Conservation (phyloP, 1,140 invertebrate genomes). For the Drosophila pachea region DNA sequence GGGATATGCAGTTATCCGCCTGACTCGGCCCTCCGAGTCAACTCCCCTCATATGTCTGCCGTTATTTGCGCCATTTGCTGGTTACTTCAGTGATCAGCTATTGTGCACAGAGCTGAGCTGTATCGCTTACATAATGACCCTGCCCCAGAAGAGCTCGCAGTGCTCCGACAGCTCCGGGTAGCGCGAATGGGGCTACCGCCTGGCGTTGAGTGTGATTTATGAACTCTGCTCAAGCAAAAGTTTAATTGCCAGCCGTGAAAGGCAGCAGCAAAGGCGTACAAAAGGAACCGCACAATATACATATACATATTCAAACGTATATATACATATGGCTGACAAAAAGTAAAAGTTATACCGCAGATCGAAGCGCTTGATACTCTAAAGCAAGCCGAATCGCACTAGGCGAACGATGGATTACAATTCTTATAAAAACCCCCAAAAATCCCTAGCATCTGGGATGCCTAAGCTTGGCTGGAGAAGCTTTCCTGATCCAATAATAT, state of each 20-base stretch:
- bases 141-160: too few relatives aligned
- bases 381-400: background rate
- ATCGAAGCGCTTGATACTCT: slow-evolving; percentile 17
- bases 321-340: slow-evolving; percentile 1
- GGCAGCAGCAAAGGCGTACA: slow-evolving; percentile 53
- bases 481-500: too few relatives aligned
- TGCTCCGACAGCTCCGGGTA: too few relatives aligned
- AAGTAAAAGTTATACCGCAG: slow-evolving; percentile 12
- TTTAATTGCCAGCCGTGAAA: slow-evolving; percentile 77
- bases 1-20: slow-evolving; percentile 45
- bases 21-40: slow-evolving; percentile 8
- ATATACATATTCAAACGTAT: slow-evolving; percentile 6
- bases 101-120: slow-evolving; percentile 5
- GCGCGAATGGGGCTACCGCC: slow-evolving; percentile 22
- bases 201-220: slow-evolving; percentile 75
- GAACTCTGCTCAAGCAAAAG: slow-evolving; percentile 72
- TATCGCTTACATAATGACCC: slow-evolving; percentile 26
- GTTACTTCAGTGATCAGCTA: slow-evolving; percentile 58
- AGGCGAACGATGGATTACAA: too few relatives aligned
- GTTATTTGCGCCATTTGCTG: slow-evolving; percentile 50
- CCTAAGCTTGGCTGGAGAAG: too few relatives aligned
- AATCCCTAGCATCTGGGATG: too few relatives aligned
- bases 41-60: slow-evolving; percentile 36
- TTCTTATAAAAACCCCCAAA: too few relatives aligned
- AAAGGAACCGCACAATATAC: slow-evolving; percentile 23